Evolutionary conservation across 2,113 vertebrate species (phyloP), one percentile per base, ranked within the genome.

Genomic region (Sinocyclocheilus anshuiensis): DNA sequence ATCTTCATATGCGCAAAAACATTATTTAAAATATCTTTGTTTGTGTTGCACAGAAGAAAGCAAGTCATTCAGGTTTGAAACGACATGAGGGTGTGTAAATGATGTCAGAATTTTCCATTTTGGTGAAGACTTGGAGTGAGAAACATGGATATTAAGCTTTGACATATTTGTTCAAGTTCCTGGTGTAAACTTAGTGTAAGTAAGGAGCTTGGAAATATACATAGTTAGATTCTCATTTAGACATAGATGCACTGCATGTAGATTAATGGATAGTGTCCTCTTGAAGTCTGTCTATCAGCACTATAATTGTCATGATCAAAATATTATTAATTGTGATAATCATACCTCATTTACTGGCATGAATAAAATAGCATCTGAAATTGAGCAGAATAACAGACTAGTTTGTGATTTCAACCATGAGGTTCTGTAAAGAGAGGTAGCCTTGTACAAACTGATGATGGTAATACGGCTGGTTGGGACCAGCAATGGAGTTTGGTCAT

Each of bases 361-460:
- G 53, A 85, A 45, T 50, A 7, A 84, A 13, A 59, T 16, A 57
- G 3, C 13, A 55, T 55, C 6, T 50, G 26, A 36, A 77, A 76
- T 50, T 65, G 42, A 57, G 39, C 18, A 71, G 39, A 59, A 24
- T 48, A 65, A 63, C 59, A 2, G 26, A 76, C 22, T 39, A 8
- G 22, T 75, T 85, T 16, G 22, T 50, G 61, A 12, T 53, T 79
- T 72, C 26, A 59, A 61, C 22, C 63, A 55, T 57, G 48, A 78
- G 29, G 50, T 48, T 48, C 45, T 48, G 45, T 63, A 65, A 16
- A 36, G 77, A 87, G 86, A 89, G 88, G 83, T 81, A 87, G 79
- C 71, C 78, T 76, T 55, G 78, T 72, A 74, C 48, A 83, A 48
- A 83, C 24, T 67, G 76, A 82, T 53, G 67, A 57, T 45, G n/a